Base-by-base conservation (phyloP, 2,888 invertebrate genomes). In the Ceriagrion tenellum region DNA sequence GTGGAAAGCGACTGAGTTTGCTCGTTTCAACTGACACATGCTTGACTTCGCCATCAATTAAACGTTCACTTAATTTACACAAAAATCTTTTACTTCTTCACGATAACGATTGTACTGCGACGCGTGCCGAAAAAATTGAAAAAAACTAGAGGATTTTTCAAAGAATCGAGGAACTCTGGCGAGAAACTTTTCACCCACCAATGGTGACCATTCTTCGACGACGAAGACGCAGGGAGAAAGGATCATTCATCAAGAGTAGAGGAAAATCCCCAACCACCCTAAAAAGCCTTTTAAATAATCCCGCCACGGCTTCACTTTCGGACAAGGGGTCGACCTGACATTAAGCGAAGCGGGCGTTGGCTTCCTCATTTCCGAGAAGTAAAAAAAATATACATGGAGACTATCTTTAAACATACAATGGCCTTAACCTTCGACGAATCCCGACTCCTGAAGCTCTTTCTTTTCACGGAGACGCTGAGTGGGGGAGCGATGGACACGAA, bases 321-420 rank as follows among this genome's bases (percentile, higher is more conserved):
- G 81, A 81, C 81, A 81, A n/a, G 35, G 35, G 23, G 69, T 26
- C 81, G 81, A 35, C 30, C 35, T 81, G 35, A 10, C 81, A 81
- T 81, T 35, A 81, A 47, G 35, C 35, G 16, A 81, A 30, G 35
- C 26, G 81, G 81, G 81, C 81, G 81, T 81, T n/a, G 81, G 30
- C 35, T 81, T 81, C 81, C 81, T 81, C 81, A 16, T 81, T 81
- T 81, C 81, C 81, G 35, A 81, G 81, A 81, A 81, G 10, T 35
- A 81, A 35, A 81, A 69, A 69, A n/a, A n/a, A n/a, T n/a, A 69
- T 69, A 69, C 23, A 69, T 8, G 69, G 69, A n/a, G 81, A 81
- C 35, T 35, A 13, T 35, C 30, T 35, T 81, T 81, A 26, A 35
- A 81, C 81, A 81, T 13, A 35, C 30, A 81, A 81, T 81, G 81